phyloP scores from a whole-genome alignment of 2,113 vertebrate genomes.

The Istiophorus platypterus region DNA sequence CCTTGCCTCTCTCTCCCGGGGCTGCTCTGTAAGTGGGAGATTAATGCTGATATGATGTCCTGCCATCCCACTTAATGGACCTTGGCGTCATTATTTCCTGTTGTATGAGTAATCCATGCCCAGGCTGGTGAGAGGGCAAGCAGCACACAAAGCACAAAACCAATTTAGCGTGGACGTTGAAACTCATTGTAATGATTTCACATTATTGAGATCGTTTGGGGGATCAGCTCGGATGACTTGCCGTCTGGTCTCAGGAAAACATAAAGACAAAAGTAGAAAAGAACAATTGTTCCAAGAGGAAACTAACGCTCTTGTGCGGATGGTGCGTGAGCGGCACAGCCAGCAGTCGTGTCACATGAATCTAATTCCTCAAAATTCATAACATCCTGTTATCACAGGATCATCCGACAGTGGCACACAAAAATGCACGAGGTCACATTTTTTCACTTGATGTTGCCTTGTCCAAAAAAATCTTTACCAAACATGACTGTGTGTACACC shows the following conservation, averaged over 20 bases:
- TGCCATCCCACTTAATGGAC: conserved; percentile 83
- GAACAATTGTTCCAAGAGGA: conserved; percentile 40
- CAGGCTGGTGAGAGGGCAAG: conserved; percentile 64
- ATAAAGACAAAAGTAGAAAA: conserved; percentile 42
- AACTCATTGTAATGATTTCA: conserved; percentile 62
- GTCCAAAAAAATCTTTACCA: background rate
- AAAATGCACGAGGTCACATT: conserved; percentile 25
- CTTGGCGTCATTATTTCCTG: conserved; percentile 83
- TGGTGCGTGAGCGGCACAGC: conserved; percentile 18
- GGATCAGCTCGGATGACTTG: conserved; percentile 44
- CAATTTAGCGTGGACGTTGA: conserved; percentile 60
- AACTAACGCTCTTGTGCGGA: conserved; percentile 33
- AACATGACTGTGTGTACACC: conserved; percentile 3
- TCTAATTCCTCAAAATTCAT: conserved; percentile 47
- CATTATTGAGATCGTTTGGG: conserved; percentile 58
- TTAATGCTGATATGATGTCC: conserved; percentile 85
- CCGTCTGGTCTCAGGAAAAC: conserved; percentile 32
- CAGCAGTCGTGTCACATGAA: conserved; percentile 49
- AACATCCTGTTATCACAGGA: conserved; percentile 52
- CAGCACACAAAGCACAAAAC: conserved; percentile 75
- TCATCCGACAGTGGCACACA: conserved; percentile 8
- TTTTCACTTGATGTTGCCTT: background rate
- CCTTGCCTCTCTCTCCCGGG: conserved; percentile 55
- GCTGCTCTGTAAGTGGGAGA: conserved; percentile 81
- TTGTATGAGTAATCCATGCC: conserved; percentile 79